Conservation (phyloP, 2,888 invertebrate genomes). For the Coenonympha glycerion region DNA sequence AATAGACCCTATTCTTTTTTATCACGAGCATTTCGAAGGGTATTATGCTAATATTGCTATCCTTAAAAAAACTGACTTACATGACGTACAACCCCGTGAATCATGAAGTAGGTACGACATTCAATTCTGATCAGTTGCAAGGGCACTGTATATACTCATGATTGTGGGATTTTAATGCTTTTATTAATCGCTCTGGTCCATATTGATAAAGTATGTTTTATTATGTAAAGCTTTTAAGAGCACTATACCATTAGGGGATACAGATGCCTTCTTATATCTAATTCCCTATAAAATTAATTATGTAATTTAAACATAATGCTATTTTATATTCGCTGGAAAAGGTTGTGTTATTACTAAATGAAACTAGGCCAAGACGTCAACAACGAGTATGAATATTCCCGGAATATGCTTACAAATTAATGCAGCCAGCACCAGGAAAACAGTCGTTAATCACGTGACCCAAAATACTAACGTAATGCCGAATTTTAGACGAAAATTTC, state of each 20-base stretch:
- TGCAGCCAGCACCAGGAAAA: slow-evolving; percentile 24
- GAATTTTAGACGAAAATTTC: neutral
- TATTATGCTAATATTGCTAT: neutral
- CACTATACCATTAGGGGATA: too few species aligned
- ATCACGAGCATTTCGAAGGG: neutral
- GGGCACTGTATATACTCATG: neutral
- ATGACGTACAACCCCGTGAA: neutral
- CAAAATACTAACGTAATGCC: slow-evolving; percentile 14
- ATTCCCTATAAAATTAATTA: too few species aligned
- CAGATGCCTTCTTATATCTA: too few species aligned
- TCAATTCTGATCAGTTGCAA: neutral
- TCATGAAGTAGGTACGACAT: neutral
- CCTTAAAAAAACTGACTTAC: neutral
- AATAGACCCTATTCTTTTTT: neutral
- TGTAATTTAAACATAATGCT: neutral
- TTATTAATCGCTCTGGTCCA: neutral
- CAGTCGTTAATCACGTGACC: slow-evolving; percentile 26
- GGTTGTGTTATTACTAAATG: neutral
- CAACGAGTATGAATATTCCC: slow-evolving; percentile 6
- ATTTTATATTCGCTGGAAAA: neutral
- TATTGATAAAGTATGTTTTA: neutral
- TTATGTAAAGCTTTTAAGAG: neutral
- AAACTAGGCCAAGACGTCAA: neutral
- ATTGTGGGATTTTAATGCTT: neutral
- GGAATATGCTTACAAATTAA: slow-evolving; percentile 11